phyloP scores from a whole-genome alignment of 2,113 vertebrate genomes.

The Brienomyrus longianalis region DNA sequence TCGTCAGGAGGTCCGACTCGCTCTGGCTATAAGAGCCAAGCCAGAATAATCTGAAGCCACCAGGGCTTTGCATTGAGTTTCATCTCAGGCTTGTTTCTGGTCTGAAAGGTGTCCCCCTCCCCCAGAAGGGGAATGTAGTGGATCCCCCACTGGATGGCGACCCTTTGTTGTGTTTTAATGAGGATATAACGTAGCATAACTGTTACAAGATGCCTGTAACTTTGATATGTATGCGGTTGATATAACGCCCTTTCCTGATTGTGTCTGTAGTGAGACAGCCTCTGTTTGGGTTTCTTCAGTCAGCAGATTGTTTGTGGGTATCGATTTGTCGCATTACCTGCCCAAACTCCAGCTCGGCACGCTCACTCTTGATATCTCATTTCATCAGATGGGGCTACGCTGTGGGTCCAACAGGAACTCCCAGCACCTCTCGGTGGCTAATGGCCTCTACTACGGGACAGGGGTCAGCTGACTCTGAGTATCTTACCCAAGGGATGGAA shows the following conservation, averaged over 20 bases:
- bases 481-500: neutral
- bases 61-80: neutral
- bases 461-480: neutral
- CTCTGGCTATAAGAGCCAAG: neutral
- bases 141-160: neutral
- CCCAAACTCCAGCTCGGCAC: neutral
- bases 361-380: neutral
- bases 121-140: neutral
- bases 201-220: neutral
- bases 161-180: neutral
- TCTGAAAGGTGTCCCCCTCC: neutral
- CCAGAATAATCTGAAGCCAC: neutral
- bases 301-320: neutral
- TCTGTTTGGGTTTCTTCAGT: neutral
- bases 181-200: neutral
- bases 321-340: neutral
- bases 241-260: neutral
- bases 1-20: neutral
- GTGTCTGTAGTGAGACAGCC: neutral
- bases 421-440: neutral
- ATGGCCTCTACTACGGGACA: neutral
- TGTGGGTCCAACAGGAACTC: neutral
- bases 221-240: neutral
- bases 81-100: neutral
- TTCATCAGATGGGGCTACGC: neutral